These are phyloP conservation scores for Drosophila subpulchrella DNA, from an alignment of 1,140 invertebrate species.

Conservation along the genomic window DNA sequence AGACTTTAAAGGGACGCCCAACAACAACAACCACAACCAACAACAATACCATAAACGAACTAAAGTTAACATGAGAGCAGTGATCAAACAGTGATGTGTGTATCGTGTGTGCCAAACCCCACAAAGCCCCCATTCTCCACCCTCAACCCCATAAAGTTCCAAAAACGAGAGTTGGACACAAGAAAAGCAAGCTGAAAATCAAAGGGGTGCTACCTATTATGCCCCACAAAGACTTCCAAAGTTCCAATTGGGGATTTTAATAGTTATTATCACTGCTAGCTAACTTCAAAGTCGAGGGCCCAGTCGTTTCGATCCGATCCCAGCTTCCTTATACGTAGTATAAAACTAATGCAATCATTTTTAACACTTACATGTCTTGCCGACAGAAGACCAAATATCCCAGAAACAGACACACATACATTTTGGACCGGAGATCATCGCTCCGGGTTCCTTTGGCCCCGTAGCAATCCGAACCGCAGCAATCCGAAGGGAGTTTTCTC, in stretches of 20 bases:
- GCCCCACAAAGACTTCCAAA: conserved; percentile 35
- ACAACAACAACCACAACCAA: conserved; percentile 55
- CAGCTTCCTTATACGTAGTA: conserved; percentile 41
- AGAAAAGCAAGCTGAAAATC: conserved; percentile 5
- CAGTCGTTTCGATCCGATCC: conserved; percentile 28
- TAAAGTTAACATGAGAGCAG: conserved; percentile 51
- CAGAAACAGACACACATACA: conserved; percentile 42
- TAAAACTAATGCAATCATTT: conserved; percentile 46
- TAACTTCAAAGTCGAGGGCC: conserved; percentile 11
- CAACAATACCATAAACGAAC: conserved; percentile 69
- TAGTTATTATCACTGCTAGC: conserved; percentile 8
- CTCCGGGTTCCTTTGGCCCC: conserved; percentile 15
- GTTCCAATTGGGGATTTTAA: conserved; percentile 1
- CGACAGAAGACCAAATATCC: conserved; percentile 37
- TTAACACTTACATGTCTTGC: conserved; percentile 41
- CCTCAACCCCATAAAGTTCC: conserved; percentile 14
- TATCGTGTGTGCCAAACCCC: conserved; percentile 53
- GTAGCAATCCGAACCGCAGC: conserved; percentile 25
- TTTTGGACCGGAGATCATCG: conserved; percentile 13
- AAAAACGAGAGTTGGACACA: conserved; percentile 45
- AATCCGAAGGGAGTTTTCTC: conserved; percentile 37
- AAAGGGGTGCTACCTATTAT: background rate
- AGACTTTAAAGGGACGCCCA: conserved; percentile 63
- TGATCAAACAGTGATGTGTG: conserved; percentile 66
- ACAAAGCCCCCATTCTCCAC: conserved; percentile 11